A percentile compares a stretch with the other conserved stretches of the same genome.
Conservation (phyloP, 2,113 vertebrate genomes). For the Cephalophus harveyi region DNA sequence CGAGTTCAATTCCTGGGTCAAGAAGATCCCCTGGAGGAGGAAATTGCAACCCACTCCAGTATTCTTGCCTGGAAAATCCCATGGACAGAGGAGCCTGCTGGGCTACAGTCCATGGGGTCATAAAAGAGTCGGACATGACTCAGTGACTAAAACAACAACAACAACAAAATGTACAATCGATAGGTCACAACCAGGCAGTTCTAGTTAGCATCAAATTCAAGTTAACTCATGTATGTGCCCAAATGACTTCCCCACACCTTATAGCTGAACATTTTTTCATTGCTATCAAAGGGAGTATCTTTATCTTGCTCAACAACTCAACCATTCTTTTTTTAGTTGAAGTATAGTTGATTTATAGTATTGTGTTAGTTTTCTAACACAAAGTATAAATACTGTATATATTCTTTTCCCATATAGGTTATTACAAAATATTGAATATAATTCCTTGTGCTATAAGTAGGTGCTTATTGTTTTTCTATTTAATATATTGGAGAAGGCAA, state of each 20-base stretch:
- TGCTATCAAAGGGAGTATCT: not conserved
- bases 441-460: not conserved
- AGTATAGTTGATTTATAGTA: not conserved
- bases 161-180: not conserved
- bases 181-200: not conserved
- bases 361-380: not conserved
- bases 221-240: not conserved
- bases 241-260: not conserved
- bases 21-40: not conserved
- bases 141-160: not conserved
- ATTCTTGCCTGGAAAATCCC: not conserved
- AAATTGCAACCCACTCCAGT: not conserved
- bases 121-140: not conserved
- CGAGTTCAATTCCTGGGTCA: not conserved
- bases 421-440: not conserved
- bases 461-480: not conserved
- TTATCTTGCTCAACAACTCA: not conserved
- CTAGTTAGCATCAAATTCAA: not conserved
- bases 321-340: not conserved
- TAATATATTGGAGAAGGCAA: no score
- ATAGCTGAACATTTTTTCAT: not conserved
- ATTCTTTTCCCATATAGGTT: not conserved
- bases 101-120: not conserved
- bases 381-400: not conserved
- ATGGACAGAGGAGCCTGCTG: not conserved